Evolutionary conservation across 2,113 vertebrate species (phyloP).

Genomic region (Corvus moneduloides): DNA sequence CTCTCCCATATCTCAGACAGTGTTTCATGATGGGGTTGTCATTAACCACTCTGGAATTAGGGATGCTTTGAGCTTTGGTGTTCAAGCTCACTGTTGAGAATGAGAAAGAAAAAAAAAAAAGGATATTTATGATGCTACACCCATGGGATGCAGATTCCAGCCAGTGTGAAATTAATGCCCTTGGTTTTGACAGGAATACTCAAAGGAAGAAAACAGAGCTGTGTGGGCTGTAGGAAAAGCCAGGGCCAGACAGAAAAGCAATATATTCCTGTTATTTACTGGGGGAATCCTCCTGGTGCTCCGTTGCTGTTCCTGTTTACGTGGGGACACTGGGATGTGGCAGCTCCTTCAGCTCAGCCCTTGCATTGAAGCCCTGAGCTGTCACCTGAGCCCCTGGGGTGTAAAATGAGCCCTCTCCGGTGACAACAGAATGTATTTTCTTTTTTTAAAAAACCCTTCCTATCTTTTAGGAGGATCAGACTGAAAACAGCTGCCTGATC

Average conservation of each 20-base stretch:
- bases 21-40: background rate
- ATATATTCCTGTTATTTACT: rapidly evolving
- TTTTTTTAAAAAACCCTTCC: background rate
- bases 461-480: background rate
- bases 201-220: background rate
- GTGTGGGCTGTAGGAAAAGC: background rate
- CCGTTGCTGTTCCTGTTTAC: rapidly evolving
- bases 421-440: background rate
- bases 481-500: background rate
- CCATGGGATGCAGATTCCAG: background rate
- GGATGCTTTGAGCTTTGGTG: background rate
- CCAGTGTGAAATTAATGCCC: background rate
- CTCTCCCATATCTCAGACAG: background rate
- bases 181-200: background rate
- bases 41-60: background rate
- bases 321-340: background rate
- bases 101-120: background rate
- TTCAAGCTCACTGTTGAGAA: background rate
- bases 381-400: background rate
- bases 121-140: background rate
- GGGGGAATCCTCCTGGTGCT: background rate
- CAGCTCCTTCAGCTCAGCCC: background rate
- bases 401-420: background rate
- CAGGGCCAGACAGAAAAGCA: background rate
- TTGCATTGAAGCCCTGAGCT: background rate